Conservation (phyloP, 2,797 vertebrate genomes). For the Tokudaia muenninki region DNA sequence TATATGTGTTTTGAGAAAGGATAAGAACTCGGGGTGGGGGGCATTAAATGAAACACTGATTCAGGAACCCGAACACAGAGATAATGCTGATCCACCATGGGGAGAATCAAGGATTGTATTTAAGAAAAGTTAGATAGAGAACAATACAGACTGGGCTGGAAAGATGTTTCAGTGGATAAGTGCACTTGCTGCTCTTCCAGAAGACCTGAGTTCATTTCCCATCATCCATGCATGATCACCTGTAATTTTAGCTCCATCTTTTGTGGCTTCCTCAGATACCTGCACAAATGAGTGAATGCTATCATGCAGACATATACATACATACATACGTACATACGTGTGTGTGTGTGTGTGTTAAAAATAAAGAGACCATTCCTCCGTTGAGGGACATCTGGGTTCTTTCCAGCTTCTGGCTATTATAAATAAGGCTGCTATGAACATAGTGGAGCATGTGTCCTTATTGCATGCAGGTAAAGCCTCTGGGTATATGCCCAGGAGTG, state of each 20-base stretch:
- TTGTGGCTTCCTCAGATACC: neutral
- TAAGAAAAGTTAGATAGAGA: neutral
- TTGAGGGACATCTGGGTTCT: too few species aligned
- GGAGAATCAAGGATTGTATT: neutral
- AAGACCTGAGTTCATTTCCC: neutral
- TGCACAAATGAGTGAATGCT: neutral
- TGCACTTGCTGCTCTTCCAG: neutral
- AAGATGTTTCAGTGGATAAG: neutral
- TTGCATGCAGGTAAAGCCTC: too few species aligned
- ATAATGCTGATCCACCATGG: neutral
- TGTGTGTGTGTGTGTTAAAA: neutral
- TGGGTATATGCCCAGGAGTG: too few species aligned
- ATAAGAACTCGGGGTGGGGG: neutral
- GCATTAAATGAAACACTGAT: constrained; percentile 10
- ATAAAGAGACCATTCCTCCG: neutral
- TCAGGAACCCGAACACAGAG: neutral
- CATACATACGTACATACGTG: too few species aligned
- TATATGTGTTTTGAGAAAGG: neutral
- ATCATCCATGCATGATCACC: neutral
- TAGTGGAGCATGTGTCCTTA: too few species aligned
- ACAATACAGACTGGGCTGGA: neutral
- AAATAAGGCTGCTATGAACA: too few species aligned
- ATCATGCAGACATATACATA: neutral
- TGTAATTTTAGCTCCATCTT: neutral
- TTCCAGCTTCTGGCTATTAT: too few species aligned